Conservation (phyloP, 2,113 vertebrate species). For the Cichladusa arquata region DNA sequence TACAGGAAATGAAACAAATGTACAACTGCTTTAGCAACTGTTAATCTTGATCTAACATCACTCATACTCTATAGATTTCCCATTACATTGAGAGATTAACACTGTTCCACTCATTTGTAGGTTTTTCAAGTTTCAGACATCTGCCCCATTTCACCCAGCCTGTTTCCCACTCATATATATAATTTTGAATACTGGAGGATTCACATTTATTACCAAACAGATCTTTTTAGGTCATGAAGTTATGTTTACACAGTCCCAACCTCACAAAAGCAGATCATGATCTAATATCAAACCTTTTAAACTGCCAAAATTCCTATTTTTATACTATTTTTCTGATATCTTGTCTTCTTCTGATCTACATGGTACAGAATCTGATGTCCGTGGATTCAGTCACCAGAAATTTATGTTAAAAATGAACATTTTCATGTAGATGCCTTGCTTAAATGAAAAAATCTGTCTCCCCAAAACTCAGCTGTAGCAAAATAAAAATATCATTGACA, state of each 20-base stretch:
- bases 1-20: constrained; percentile 59
- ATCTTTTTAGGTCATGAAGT: neutral
- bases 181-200: neutral
- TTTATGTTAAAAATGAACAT: neutral
- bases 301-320: neutral
- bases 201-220: neutral
- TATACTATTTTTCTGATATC: neutral
- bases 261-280: neutral
- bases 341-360: neutral
- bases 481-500: neutral
- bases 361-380: neutral
- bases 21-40: neutral
- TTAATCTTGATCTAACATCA: constrained; percentile 46
- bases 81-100: constrained; percentile 16
- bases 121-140: constrained; percentile 4
- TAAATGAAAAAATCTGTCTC: neutral
- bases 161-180: neutral
- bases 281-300: neutral
- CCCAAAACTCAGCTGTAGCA: neutral
- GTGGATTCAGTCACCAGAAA: neutral
- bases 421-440: neutral
- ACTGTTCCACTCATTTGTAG: neutral
- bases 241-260: neutral
- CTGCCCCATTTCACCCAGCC: neutral
- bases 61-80: constrained; percentile 25